Conservation (phyloP, 1,140 invertebrate genomes). For the Tetranychus cinnabarinus region DNA sequence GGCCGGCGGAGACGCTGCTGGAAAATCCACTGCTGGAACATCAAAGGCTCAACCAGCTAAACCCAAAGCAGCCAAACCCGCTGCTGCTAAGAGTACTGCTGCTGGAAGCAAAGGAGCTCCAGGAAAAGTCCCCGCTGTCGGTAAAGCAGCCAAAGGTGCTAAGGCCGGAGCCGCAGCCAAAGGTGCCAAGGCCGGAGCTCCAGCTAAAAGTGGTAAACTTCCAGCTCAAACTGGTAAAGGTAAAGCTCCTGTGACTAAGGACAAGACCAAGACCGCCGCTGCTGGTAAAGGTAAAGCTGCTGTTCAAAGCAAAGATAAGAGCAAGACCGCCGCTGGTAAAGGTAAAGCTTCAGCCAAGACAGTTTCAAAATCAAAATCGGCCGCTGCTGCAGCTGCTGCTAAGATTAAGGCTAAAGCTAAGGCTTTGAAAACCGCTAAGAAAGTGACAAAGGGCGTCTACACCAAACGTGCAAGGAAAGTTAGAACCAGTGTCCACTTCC, state of each 20-base stretch:
- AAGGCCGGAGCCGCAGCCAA: background rate
- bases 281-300: background rate
- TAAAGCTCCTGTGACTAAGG: background rate
- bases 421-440: constrained; percentile 17
- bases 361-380: background rate
- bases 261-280: background rate
- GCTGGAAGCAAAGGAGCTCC: no score
- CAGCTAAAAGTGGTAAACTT: background rate
- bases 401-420: constrained; percentile 6
- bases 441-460: constrained; percentile 62
- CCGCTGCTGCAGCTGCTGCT: background rate
- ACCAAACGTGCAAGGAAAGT: constrained; percentile 67
- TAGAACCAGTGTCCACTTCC: constrained; percentile 80
- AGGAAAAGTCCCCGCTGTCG: no score
- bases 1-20: background rate
- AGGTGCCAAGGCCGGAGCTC: background rate
- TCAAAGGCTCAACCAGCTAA: background rate
- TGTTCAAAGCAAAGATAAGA: background rate
- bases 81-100: background rate
- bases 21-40: background rate
- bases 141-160: no score
- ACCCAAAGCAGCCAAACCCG: background rate
- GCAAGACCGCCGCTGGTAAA: background rate
- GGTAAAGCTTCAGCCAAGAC: background rate
- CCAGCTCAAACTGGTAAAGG: background rate